Conservation (phyloP, 2,113 vertebrate species). For the Herpetotheres cachinnans region DNA sequence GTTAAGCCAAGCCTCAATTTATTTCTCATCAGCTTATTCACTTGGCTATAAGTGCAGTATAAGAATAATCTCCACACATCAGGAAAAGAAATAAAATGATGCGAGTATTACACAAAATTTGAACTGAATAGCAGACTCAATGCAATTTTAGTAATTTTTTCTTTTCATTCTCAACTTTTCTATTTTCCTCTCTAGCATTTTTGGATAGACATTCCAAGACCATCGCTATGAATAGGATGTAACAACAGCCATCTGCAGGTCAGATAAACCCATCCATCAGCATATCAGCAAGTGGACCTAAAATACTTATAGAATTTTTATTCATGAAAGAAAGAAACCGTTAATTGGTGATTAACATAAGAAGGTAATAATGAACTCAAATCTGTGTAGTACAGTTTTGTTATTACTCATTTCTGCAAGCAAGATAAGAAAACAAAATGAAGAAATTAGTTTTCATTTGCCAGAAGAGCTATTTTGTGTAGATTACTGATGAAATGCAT, state of each 20-base stretch:
- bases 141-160: slow-evolving; percentile 44
- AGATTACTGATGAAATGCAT: slow-evolving; percentile 43
- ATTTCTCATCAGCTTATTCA: neutral
- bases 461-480: slow-evolving; percentile 30
- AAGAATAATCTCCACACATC: slow-evolving; percentile 26
- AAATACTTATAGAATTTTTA: slow-evolving; percentile 80
- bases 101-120: slow-evolving; percentile 31
- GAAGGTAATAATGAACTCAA: slow-evolving; percentile 70
- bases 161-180: slow-evolving; percentile 37
- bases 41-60: neutral
- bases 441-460: slow-evolving; percentile 60
- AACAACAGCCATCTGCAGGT: slow-evolving; percentile 85
- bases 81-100: neutral
- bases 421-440: slow-evolving; percentile 51
- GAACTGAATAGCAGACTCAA: slow-evolving; percentile 11
- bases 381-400: slow-evolving; percentile 32
- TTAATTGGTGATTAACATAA: slow-evolving; percentile 71
- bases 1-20: neutral
- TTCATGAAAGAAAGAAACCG: slow-evolving; percentile 53
- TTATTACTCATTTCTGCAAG: slow-evolving; percentile 50
- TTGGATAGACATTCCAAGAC: slow-evolving; percentile 74
- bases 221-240: slow-evolving; percentile 75
- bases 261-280: slow-evolving; percentile 84
- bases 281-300: slow-evolving; percentile 84
- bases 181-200: slow-evolving; percentile 71